Base-by-base conservation (phyloP, 2,888 invertebrate species). In the Barypeithes pellucidus region DNA sequence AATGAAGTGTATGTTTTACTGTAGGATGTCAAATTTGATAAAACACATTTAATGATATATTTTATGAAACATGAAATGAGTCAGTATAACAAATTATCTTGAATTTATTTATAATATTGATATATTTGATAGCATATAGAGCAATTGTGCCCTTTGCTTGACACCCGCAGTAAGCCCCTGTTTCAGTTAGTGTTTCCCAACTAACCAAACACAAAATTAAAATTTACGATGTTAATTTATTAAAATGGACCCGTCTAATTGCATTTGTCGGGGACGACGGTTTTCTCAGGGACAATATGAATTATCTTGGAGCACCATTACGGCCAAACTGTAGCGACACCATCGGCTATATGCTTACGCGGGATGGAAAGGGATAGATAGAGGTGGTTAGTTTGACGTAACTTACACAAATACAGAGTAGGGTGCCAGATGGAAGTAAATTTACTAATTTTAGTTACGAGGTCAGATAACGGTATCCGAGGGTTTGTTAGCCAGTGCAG, bases 171-270 rank as follows among this genome's bases (percentile, higher is more conserved):
- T 7, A 29, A 5, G 29, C 9, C 29, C 29, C 29, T 29, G 29
- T 29, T n/a, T 29, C 60, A 60, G 36, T 60, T 60, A n/a, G 39
- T 18, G 12, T 39, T 20, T 39, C 20, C n/a, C 60, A 12, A 22
- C 2, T 59, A 18, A 67, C 33, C 43, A 63, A 54, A 29, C 29
- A 70, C 12, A 39, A 39, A 60, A 71, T 66, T 66, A 71, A 60
- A 71, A 71, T 71, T 71, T 71, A 71, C 66, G 66, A 65, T 52
- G 60, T 71, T 71, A 47, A 71, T 71, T 60, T 71, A 71, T 71
- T 71, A 66, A 66, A 66, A n/a, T 59, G 39, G 36, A 60, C 59
- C 59, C 24, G 33, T 57, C 60, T 71, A 71, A 71, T 71, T 71
- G 71, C 71, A 71, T 71, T 71, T 39, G 47, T 33, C 65, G 60